Base-by-base conservation (phyloP, 2,888 invertebrate species). In the Temnothorax ravouxi region DNA sequence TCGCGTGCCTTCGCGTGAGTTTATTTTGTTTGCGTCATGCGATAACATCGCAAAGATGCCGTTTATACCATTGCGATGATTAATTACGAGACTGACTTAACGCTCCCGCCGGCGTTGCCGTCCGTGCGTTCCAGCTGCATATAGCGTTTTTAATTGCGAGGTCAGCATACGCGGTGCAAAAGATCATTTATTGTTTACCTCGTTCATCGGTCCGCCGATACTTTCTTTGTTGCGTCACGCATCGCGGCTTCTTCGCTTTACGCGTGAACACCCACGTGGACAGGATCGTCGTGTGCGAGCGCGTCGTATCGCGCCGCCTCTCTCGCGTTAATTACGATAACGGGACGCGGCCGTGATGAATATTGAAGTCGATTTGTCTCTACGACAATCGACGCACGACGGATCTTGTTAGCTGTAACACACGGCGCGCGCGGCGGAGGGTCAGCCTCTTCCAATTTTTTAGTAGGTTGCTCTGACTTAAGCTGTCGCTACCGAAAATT, bases 251-350 rank as follows among this genome's bases (percentile, higher is more conserved):
- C 61, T 41, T 9, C 62, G 29, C 50, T 47, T 8, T 34, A 41
- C 50, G 62, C 47, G 62, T 75, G 88, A 62, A 89, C 88, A 89
- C 87, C 83, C 86, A 88, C 87, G 84, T 89, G 84, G 89, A 54
- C 44, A 62, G 75, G 76, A 87, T 86, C 84, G 83, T 85, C 50
- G 69, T 41, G 66, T 38, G 25, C 38, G 44, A 56, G 52, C 15
- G 52, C 15, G 64, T 67, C 72, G 64, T 87, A 85, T 84, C 84
- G 83, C 87, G 75, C 50, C 50, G 87, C 84, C 84, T 81, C 85
- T 81, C 64, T 71, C 66, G 69, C n/a, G 89, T 89, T 89, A 88
- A 89, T 89, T 87, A 86, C 74, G 85, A 86, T 88, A 89, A 88
- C 85, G 85, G 84, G 69, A 85, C 52, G 86, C 54, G 84, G 50